These are phyloP conservation scores for Danio jaintianensis DNA, from an alignment of 2,797 vertebrate genomes.

Conservation along the genomic window DNA sequence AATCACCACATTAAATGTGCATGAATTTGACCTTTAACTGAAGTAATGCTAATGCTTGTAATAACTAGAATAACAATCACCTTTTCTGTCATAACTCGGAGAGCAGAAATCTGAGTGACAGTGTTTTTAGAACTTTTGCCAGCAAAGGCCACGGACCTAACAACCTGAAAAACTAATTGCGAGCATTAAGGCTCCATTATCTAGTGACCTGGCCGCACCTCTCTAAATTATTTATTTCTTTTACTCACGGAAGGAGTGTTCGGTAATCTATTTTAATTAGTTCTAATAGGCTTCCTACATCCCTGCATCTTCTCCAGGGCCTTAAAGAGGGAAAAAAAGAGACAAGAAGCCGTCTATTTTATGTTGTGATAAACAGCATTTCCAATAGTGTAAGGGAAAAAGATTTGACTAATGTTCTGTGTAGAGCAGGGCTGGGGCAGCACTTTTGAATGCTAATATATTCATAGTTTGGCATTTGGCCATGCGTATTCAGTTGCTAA, in stretches of 20 bases:
- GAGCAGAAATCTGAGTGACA: conserved; percentile 26
- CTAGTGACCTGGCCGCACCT: conserved; percentile 66
- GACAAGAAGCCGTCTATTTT: conserved; percentile 58
- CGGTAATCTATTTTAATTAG: conserved; percentile 72
- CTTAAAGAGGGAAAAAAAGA: conserved; percentile 49
- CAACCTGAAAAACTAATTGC: conserved; percentile 70
- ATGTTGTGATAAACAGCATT: conserved; percentile 68
- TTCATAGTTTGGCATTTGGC: conserved; percentile 72
- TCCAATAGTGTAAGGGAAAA: conserved; percentile 66
- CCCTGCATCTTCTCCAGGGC: conserved; percentile 50
- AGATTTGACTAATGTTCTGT: conserved; percentile 59
- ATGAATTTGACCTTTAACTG: conserved; percentile 25
- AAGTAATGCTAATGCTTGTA: conserved; percentile 25
- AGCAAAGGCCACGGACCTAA: conserved; percentile 59
- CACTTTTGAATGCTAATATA: conserved; percentile 73
- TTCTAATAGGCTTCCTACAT: conserved; percentile 61
- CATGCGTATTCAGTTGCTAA: conserved; percentile 66
- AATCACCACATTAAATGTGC: conserved; percentile 38
- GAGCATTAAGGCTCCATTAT: conserved; percentile 69
- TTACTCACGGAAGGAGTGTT: conserved; percentile 52
- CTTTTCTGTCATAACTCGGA: conserved; percentile 18
- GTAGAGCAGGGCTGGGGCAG: conserved; percentile 50
- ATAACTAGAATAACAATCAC: conserved; percentile 35
- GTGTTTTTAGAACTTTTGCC: conserved; percentile 34
- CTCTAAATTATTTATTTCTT: conserved; percentile 65